Percentiles rank a stretch among this genome's conserved stretches.
Evolutionary conservation across 2,888 invertebrate genomes (phyloP).

Genomic region (Pediacus dermestoides): DNA sequence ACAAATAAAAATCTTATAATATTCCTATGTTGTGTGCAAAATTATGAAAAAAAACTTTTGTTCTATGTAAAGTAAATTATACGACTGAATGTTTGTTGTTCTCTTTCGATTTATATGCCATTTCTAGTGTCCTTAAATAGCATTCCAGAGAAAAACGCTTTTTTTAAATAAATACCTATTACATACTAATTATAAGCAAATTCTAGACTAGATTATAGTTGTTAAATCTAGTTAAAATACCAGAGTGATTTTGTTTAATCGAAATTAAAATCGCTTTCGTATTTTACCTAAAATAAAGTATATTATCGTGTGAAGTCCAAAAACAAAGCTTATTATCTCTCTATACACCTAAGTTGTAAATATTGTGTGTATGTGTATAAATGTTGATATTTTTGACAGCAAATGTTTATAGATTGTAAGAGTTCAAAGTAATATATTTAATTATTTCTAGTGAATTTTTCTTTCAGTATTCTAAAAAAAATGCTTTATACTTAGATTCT

Average conservation of each 20-base stretch:
- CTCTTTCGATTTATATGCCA: too few relatives aligned
- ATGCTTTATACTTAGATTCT: slow-evolving; percentile 15
- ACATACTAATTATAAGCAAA: too few relatives aligned
- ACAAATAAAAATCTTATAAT: slow-evolving; percentile 3
- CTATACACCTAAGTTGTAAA: slow-evolving; percentile 24
- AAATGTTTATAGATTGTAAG: slow-evolving; percentile 37
- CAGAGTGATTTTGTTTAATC: too few relatives aligned
- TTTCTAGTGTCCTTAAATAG: slow-evolving; percentile 12
- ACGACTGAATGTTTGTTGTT: slow-evolving; percentile 1
- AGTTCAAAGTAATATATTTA: slow-evolving; percentile 4
- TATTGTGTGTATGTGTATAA: slow-evolving; percentile 41
- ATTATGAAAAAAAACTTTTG: not conserved
- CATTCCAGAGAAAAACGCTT: too few relatives aligned
- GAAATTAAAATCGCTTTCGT: too few relatives aligned
- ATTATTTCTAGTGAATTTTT: slow-evolving; percentile 14
- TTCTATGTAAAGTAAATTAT: not conserved
- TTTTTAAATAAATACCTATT: too few relatives aligned
- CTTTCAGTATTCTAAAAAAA: slow-evolving; percentile 9
- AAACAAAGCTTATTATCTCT: too few relatives aligned
- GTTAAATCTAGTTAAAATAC: too few relatives aligned
- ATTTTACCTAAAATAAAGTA: too few relatives aligned
- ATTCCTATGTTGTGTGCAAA: not conserved
- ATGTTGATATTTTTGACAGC: slow-evolving; percentile 42
- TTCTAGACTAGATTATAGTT: too few relatives aligned
- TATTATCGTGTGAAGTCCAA: too few relatives aligned